A percentile compares a stretch with the other conserved stretches of the same genome.
Evolutionary conservation across 1,140 invertebrate genomes (phyloP).

Genomic region (Anadara kagoshimensis): DNA sequence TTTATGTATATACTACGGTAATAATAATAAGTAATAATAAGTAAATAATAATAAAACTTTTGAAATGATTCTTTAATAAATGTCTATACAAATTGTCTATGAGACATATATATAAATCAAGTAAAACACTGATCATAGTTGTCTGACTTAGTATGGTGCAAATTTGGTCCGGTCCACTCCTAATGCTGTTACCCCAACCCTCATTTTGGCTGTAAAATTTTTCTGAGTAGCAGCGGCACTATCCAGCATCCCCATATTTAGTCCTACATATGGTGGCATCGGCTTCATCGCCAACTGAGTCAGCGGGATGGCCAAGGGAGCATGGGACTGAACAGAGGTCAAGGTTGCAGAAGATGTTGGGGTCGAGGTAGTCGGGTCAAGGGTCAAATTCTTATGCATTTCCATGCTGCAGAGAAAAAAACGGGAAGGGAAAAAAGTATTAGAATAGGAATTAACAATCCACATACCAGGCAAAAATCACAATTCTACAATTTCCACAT

Average conservation of each 20-base stretch:
- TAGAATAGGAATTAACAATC: conserved; percentile 62
- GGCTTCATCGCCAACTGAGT: conserved; percentile 84
- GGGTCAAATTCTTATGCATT: conserved; percentile 93
- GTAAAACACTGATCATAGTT: conserved; percentile 1
- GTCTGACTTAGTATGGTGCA: conserved; percentile 57
- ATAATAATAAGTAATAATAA: conserved; percentile 7
- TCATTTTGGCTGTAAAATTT: conserved; percentile 82
- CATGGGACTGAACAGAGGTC: conserved; percentile 68
- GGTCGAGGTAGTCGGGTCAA: conserved; percentile 80
- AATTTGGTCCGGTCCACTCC: conserved; percentile 60
- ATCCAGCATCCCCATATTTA: conserved; percentile 82
- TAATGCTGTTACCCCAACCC: conserved; percentile 76
- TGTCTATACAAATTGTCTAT: conserved; percentile 1
- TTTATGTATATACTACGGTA: neutral
- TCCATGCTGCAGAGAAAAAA: conserved; percentile 88
- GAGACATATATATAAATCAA: conserved; percentile 4
- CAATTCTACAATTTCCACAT: conserved; percentile 25
- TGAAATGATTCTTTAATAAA: neutral
- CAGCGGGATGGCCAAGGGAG: conserved; percentile 90
- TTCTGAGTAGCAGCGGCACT: conserved; percentile 81
- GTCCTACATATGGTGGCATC: conserved; percentile 84
- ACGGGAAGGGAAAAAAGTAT: conserved; percentile 56
- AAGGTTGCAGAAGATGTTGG: conserved; percentile 76
- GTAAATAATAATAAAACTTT: neutral
- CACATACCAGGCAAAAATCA: conserved; percentile 53